Conservation (phyloP, 1,140 invertebrate genomes). For the Aphidius gifuensis region DNA sequence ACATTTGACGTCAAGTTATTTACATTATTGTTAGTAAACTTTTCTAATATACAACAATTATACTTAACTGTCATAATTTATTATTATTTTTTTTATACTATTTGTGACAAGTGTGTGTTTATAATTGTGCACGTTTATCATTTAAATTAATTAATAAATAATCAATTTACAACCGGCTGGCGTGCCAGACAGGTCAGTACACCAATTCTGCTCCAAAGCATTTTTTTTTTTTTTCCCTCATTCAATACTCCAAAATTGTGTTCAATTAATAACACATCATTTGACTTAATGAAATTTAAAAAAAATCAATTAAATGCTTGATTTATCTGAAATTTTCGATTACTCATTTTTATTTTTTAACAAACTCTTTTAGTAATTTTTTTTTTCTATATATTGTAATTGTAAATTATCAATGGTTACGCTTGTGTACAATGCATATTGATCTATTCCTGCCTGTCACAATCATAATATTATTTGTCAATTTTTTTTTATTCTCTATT, state of each 20-base stretch:
- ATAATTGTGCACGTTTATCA: slow-evolving; percentile 11
- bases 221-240: slow-evolving; percentile 19
- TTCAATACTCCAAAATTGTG: slow-evolving; percentile 6
- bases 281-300: too few relatives aligned
- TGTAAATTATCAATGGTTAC: slow-evolving; percentile 15
- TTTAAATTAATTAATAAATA: slow-evolving; percentile 14
- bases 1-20: slow-evolving; percentile 49
- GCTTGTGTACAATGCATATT: slow-evolving; percentile 46
- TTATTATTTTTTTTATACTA: slow-evolving; percentile 6
- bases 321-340: too few relatives aligned
- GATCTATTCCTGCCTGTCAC: slow-evolving; percentile 44
- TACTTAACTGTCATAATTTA: neutral
- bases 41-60: slow-evolving; percentile 21
- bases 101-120: slow-evolving; percentile 20
- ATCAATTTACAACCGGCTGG: slow-evolving; percentile 35
- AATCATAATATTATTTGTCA: slow-evolving; percentile 22
- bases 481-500: slow-evolving; percentile 4
- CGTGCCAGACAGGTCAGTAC: slow-evolving; percentile 34
- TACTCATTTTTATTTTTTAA: too few relatives aligned
- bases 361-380: neutral
- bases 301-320: too few relatives aligned
- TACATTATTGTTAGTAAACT: slow-evolving; percentile 37
- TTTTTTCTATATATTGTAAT: slow-evolving; percentile 7
- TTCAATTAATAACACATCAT: neutral
- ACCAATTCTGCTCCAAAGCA: slow-evolving; percentile 30